Evolutionary conservation across 1,140 invertebrate species (phyloP), one percentile per base, ranked within the genome.

Genomic region (Microplitis demolitor): DNA sequence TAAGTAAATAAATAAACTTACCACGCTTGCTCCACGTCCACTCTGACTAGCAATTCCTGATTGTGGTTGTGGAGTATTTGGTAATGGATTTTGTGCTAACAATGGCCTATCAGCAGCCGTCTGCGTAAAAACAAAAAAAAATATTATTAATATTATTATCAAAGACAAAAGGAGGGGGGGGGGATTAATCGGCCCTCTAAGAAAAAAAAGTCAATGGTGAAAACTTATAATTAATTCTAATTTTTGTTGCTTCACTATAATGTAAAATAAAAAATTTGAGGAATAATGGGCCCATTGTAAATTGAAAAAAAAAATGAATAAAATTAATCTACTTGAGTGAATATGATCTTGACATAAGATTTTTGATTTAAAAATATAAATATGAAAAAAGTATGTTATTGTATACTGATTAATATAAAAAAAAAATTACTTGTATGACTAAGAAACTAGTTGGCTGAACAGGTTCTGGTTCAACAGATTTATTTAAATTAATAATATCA

Each of bases 401-500:
- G 6, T 8, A 9, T 45, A 45, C 6, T 9, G 6, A 45, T 9
- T 45, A 39, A 31, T 31, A 39, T 51, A 54, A 24, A 64, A 63
- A 63, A 56, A 58, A 71, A 51, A 37, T 69, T 75, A 85, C 93
- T 85, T 98, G 96, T 75, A 98, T 96, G 63, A 98, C 94, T 79
- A 98, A 89, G 87, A 97, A 98, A 79, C 96, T 95, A 72, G 92
- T 93, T 72, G 92, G 85, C 74, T 88, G 89, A 72, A 89, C 89
- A 35, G 90, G 89, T 78, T 95, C 90, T 56, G 92, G 90, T 76
- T 92, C 91, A 16, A 89, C 89, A 78, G 92, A 95, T 88, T 94
- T 95, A 80, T 91, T 92, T 34, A 97, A 87, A 82, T 93, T 95
- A 76, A 98, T 91, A 74, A 98, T 93, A 87, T 98, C 98, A 82